phyloP scores from a whole-genome alignment of 2,113 vertebrate genomes.

The Nerophis lumbriciformis region DNA sequence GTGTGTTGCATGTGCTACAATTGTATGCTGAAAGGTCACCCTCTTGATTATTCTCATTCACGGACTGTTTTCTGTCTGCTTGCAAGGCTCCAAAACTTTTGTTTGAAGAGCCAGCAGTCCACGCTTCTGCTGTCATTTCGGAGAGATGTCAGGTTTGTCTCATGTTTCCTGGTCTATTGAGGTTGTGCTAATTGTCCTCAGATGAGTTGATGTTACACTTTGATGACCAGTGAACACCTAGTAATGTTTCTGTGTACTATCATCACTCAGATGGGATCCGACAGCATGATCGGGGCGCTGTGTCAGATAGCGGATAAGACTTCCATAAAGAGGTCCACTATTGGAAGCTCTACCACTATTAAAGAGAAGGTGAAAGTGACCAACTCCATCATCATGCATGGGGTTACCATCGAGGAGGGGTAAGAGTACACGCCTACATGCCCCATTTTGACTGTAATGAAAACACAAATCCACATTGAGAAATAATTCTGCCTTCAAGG shows the following conservation, averaged over 20 bases:
- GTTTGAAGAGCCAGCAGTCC: conserved; percentile 84
- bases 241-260: neutral
- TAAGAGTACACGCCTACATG: conserved; percentile 60
- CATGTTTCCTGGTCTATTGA: neutral
- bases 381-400: conserved; percentile 95
- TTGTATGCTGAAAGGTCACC: neutral
- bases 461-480: conserved; percentile 1
- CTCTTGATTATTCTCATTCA: neutral
- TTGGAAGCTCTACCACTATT: conserved; percentile 79
- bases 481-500: conserved; percentile 20
- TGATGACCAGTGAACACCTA: neutral
- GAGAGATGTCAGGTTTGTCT: conserved; percentile 81
- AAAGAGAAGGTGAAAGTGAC: conserved; percentile 88
- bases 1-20: conserved; percentile 64
- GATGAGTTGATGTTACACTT: neutral
- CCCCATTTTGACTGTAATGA: conserved; percentile 11
- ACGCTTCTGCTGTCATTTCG: conserved; percentile 80
- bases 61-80: neutral
- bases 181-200: neutral
- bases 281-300: conserved; percentile 85
- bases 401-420: conserved; percentile 92
- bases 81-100: conserved; percentile 80
- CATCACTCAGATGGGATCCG: conserved; percentile 78
- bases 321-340: conserved; percentile 86
- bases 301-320: conserved; percentile 89